A percentile compares a stretch with the other conserved stretches of the same genome.
phyloP scores from a whole-genome alignment of 1,140 invertebrate genomes.

The Drosophila chauvacae region DNA sequence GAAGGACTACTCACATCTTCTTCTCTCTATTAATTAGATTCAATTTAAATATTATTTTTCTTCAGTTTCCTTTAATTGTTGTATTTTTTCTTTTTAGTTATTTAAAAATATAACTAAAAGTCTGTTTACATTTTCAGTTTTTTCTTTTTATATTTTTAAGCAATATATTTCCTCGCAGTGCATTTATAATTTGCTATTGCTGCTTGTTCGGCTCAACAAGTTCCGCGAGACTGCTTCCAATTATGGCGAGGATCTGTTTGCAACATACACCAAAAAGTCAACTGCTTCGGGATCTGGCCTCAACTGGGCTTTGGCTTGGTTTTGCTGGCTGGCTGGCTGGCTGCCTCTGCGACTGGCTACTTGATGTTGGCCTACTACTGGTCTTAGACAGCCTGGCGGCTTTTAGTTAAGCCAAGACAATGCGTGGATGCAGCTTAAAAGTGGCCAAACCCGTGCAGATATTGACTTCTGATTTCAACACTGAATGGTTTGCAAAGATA shows the following conservation, averaged over 20 bases:
- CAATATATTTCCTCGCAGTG: constrained; percentile 4
- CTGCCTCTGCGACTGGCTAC: neutral
- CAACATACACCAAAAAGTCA: constrained; percentile 77
- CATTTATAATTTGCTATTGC: constrained; percentile 68
- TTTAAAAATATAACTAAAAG: neutral
- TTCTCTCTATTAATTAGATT: neutral
- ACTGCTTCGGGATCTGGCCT: constrained; percentile 57
- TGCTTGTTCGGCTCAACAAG: constrained; percentile 58
- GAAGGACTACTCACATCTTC: neutral
- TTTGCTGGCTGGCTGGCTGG: constrained; percentile 1
- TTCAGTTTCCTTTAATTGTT: too few species aligned
- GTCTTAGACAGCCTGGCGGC: constrained; percentile 68
- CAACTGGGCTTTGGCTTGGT: constrained; percentile 27
- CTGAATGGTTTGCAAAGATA: neutral
- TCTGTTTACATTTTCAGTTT: neutral
- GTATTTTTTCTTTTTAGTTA: neutral
- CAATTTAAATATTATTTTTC: neutral
- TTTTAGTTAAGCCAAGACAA: constrained; percentile 42
- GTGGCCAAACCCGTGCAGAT: constrained; percentile 24
- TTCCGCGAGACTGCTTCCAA: constrained; percentile 77
- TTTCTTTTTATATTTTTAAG: neutral
- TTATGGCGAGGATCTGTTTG: constrained; percentile 78
- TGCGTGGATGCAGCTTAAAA: constrained; percentile 43
- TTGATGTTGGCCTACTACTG: constrained; percentile 62
- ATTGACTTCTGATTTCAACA: constrained; percentile 24